Base-by-base conservation (phyloP, 2,113 vertebrate genomes). In the Bagarius yarrelli region DNA sequence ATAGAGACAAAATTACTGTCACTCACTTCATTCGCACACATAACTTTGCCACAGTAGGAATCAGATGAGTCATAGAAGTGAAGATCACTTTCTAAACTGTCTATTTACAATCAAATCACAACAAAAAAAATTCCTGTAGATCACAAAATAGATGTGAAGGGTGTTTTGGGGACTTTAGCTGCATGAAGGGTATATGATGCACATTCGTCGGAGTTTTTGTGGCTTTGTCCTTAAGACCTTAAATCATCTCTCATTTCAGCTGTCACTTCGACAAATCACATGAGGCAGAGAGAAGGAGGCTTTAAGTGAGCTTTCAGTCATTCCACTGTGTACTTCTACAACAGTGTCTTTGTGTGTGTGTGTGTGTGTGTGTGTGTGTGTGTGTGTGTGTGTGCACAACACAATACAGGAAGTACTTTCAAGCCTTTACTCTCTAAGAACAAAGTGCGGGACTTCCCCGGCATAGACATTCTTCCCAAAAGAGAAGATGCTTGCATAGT, bases 341-440 rank as follows among this genome's bases (percentile, higher is more conserved):
- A 40, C 32, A 47, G 66, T 59, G 36, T 59, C 40, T 50, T 40
- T 47, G 76, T 64, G 76, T 67, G n/a, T 30, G 50, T 34, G 52
- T 27, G 27, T 74, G 15, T 57, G 74, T 76, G 55, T 44, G 55
- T 76, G 55, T 59, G 55, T 57, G 74, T 60, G 74, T 76, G 12
- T 73, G 44, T 55, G 44, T 73, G 50, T 32, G 50, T 34, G n/a
- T 14, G 40, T 9, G 16, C 40, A 40, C 25, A 23, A 9, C 34
- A 9, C 9, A 21, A 59, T 70, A 70, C 16, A 69, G 78, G 53
- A 79, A 79, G 53, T 30, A 70, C 36, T 59, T 79, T 70, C 77
- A 8, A 44, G 30, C 19, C 2, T 63, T 85, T 76, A 79, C 70
- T 83, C 77, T 85, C 78, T 56, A 82, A 85, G 81, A 82, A 85